Conservation (phyloP, 2,113 vertebrate genomes). For the Acrocephalus arundinaceus region DNA sequence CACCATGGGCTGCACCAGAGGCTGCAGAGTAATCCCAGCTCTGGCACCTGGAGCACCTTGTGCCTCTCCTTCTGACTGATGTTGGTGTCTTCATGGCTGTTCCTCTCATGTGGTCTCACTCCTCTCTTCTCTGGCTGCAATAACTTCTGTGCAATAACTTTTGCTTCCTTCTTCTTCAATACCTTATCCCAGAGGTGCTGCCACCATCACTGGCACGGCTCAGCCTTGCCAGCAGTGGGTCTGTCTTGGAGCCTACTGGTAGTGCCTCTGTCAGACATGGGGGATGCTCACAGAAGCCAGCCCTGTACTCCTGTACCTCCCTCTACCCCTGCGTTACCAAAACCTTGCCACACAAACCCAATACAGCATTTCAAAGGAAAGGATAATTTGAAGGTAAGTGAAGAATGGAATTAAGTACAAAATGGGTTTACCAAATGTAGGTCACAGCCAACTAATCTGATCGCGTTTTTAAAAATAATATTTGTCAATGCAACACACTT, state of each 20-base stretch:
- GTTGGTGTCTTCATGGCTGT: neutral
- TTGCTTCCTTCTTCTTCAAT: neutral
- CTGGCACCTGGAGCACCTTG: neutral
- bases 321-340: rapidly evolving
- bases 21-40: neutral
- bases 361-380: neutral
- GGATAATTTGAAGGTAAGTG: neutral
- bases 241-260: neutral
- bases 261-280: neutral
- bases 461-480: neutral
- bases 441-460: neutral
- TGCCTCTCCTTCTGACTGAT: neutral
- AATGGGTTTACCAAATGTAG: neutral
- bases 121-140: neutral
- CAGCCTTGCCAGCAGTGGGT: neutral
- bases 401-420: neutral
- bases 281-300: neutral
- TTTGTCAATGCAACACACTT: neutral
- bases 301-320: neutral
- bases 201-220: neutral
- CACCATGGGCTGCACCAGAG: neutral
- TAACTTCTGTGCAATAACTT: neutral
- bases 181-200: neutral
- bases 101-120: neutral
- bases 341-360: neutral